These are phyloP conservation scores for Chelonia mydas DNA, from an alignment of 2,797 vertebrate species.

Conservation along the genomic window DNA sequence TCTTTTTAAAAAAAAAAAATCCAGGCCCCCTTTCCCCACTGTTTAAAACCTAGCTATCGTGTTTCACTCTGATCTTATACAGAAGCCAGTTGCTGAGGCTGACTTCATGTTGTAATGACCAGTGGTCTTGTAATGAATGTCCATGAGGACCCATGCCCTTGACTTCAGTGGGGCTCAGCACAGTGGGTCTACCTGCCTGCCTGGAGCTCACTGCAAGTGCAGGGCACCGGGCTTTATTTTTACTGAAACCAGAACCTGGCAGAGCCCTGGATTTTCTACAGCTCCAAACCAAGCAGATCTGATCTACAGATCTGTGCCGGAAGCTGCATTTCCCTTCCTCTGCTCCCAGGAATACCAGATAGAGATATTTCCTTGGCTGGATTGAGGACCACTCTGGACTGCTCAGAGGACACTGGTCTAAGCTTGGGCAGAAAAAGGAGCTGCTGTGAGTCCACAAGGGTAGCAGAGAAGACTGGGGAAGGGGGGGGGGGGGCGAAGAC, in stretches of 20 bases:
- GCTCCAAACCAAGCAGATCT: background rate
- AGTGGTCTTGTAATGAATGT: background rate
- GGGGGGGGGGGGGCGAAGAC: background rate
- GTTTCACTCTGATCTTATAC: background rate
- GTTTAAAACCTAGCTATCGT: background rate
- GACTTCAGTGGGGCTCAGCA: no score
- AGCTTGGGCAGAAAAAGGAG: background rate
- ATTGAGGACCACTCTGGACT: background rate
- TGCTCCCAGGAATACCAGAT: background rate
- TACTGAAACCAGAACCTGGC: background rate
- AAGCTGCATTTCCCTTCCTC: background rate
- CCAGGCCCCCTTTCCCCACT: background rate
- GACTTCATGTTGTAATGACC: background rate
- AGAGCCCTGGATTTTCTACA: no score
- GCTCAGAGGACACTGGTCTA: background rate
- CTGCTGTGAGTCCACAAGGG: background rate
- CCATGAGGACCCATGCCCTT: background rate
- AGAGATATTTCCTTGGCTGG: conserved; percentile 15
- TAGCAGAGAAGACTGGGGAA: background rate
- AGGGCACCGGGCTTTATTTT: background rate
- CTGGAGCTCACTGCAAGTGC: background rate
- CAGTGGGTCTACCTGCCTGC: background rate
- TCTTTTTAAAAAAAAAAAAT: background rate
- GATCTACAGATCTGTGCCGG: background rate
- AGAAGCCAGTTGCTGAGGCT: background rate